These are phyloP conservation scores for Hirtodrosophila duncani DNA, from an alignment of 2,888 invertebrate species.

Conservation along the genomic window DNA sequence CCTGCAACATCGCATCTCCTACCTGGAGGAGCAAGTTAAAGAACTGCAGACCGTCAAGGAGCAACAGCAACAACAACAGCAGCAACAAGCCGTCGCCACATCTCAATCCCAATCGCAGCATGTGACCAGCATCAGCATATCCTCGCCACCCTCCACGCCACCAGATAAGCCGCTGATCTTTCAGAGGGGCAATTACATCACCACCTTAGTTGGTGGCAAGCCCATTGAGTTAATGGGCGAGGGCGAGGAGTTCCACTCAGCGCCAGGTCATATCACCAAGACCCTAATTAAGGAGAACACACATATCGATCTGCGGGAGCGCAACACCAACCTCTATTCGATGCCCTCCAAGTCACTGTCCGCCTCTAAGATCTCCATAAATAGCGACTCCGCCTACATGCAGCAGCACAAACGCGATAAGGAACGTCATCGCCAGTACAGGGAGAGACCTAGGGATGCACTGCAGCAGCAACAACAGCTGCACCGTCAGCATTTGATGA, in stretches of 20 bases:
- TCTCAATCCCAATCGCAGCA: conserved; percentile 76
- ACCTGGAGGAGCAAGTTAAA: conserved; percentile 91
- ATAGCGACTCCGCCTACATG: conserved; percentile 74
- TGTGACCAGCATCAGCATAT: conserved; percentile 86
- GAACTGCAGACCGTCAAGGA: conserved; percentile 80
- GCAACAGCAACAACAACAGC: conserved; percentile 35
- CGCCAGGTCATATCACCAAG: conserved; percentile 73
- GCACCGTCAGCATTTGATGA: conserved; percentile 61
- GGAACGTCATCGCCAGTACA: conserved; percentile 67
- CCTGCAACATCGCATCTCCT: conserved; percentile 91
- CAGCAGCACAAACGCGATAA: conserved; percentile 70
- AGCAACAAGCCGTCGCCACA: conserved; percentile 9
- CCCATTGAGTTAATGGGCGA: conserved; percentile 75
- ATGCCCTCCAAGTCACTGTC: conserved; percentile 74
- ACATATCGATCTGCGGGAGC: conserved; percentile 63
- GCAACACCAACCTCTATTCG: conserved; percentile 52
- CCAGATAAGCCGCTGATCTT: conserved; percentile 83
- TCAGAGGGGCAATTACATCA: conserved; percentile 89
- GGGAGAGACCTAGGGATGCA: conserved; percentile 47
- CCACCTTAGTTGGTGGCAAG: conserved; percentile 83
- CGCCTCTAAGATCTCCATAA: conserved; percentile 78
- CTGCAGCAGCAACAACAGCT: conserved; percentile 59
- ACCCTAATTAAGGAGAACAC: conserved; percentile 77
- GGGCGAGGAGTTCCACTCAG: conserved; percentile 27
- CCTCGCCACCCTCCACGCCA: conserved; percentile 81